phyloP scores from a whole-genome alignment of 2,888 invertebrate genomes.

The Digitonthophagus gazella region DNA sequence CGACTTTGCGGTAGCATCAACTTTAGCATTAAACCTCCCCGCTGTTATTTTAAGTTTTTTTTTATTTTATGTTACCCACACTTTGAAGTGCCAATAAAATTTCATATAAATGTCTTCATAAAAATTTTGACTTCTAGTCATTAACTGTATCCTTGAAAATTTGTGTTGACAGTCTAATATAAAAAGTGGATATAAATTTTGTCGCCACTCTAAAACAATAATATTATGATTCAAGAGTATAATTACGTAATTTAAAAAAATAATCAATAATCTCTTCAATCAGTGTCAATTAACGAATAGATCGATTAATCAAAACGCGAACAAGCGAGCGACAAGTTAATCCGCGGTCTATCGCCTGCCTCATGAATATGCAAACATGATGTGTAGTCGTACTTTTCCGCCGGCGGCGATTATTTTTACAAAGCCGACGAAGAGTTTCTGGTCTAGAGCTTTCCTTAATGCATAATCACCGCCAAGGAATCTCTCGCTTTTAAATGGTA shows the following conservation, averaged over 20 bases:
- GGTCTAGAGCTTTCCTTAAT: neutral
- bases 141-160: too few relatives aligned
- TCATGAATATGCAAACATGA: conserved; percentile 11
- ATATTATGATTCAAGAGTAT: neutral
- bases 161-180: too few relatives aligned
- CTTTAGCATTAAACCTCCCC: neutral
- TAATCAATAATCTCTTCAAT: conserved; percentile 25
- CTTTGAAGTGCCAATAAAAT: too few relatives aligned
- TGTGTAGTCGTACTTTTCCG: conserved; percentile 3
- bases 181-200: too few relatives aligned
- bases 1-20: neutral
- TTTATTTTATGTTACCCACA: neutral
- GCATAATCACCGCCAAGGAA: neutral
- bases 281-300: conserved; percentile 29
- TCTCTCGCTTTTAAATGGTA: neutral
- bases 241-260: conserved; percentile 5
- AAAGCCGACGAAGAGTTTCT: neutral
- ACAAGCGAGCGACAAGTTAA: conserved; percentile 23
- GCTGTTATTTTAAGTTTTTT: neutral
- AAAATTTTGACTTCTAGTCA: too few relatives aligned
- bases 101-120: too few relatives aligned
- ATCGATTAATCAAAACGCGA: conserved; percentile 32
- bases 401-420: neutral
- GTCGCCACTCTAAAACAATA: too few relatives aligned
- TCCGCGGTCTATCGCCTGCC: neutral